phyloP scores from a whole-genome alignment of 2,797 vertebrate genomes.

The Microctenopoma lineatum region DNA sequence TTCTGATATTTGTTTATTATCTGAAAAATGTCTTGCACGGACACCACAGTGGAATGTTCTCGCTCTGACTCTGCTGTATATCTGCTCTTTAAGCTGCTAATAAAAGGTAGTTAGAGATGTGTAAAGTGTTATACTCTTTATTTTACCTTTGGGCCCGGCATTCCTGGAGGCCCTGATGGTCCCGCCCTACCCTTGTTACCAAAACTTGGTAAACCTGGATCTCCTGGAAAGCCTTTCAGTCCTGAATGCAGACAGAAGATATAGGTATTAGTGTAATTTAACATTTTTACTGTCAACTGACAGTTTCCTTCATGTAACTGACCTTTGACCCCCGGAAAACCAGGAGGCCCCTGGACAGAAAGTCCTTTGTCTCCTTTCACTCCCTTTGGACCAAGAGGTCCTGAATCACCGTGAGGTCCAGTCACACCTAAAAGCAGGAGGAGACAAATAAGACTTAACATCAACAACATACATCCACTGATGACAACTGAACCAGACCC shows the following conservation, averaged over 20 bases:
- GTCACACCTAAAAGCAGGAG: conserved; percentile 64
- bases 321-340: conserved; percentile 78
- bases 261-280: neutral
- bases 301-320: neutral
- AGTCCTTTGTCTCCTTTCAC: conserved; percentile 70
- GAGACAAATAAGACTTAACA: neutral
- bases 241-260: conserved; percentile 59
- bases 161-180: conserved; percentile 79
- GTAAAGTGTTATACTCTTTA: neutral
- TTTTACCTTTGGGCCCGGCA: conserved; percentile 77
- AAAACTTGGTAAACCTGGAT: conserved; percentile 59
- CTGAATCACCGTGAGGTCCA: conserved; percentile 68
- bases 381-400: conserved; percentile 69
- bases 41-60: too few species aligned
- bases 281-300: neutral
- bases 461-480: too few species aligned
- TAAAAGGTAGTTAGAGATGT: too few species aligned
- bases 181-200: conserved; percentile 79
- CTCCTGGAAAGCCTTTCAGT: conserved; percentile 71
- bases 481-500: too few species aligned
- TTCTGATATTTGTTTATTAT: too few species aligned
- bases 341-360: conserved; percentile 67
- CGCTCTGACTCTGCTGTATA: too few species aligned
- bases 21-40: too few species aligned
- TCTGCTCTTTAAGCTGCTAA: too few species aligned